These are phyloP conservation scores for Halcyon senegalensis DNA, from an alignment of 2,113 vertebrate genomes.

Conservation along the genomic window DNA sequence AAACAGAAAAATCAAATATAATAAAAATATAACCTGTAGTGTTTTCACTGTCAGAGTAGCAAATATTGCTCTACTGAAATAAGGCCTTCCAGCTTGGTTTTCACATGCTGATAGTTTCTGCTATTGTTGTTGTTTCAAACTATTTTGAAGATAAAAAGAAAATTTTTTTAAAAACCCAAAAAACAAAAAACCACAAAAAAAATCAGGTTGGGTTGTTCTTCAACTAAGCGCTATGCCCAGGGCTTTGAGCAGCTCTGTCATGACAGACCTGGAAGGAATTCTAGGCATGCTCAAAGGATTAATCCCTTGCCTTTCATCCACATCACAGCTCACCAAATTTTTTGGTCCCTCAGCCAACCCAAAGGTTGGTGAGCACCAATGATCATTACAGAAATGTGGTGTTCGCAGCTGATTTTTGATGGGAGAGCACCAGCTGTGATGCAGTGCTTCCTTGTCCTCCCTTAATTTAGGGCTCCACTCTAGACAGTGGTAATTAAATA, in stretches of 20 bases:
- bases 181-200: neutral
- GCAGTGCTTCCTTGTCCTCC: neutral
- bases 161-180: neutral
- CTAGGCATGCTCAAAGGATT: neutral
- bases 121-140: neutral
- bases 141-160: neutral
- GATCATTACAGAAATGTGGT: neutral
- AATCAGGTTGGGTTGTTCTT: neutral
- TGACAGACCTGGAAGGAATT: neutral
- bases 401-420: neutral
- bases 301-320: neutral
- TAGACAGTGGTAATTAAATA: neutral
- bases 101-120: neutral
- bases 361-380: neutral
- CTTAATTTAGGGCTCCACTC: neutral
- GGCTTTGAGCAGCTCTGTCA: neutral
- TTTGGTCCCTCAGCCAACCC: neutral
- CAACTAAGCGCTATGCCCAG: neutral
- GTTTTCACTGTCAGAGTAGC: neutral
- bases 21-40: neutral
- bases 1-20: slow-evolving; percentile 11
- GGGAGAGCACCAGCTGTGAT: neutral
- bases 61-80: neutral
- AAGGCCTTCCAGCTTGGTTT: neutral
- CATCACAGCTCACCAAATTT: neutral